Base-by-base conservation (phyloP, 2,113 vertebrate genomes). In the Nannospalax galili region DNA sequence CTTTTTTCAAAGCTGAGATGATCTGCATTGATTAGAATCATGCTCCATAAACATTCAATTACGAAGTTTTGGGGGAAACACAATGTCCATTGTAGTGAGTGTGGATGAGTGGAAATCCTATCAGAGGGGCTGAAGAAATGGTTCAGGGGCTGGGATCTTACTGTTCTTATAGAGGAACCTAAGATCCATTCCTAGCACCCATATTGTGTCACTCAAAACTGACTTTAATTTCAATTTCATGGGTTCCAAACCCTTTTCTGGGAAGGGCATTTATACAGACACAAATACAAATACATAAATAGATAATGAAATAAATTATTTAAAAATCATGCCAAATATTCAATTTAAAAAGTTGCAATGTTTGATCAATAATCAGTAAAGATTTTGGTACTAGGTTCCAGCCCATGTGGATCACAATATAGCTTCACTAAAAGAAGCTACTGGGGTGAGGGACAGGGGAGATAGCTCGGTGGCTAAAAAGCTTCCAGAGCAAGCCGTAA, bases 1-100 rank as follows among this genome's bases (percentile, higher is more conserved):
- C 22, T 3, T 9, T 65, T 65, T 85, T 88, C 15, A 56, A 75
- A 91, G 52, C 48, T 69, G 45, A 56, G 60, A 52, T 93, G 24
- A 69, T 40, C 48, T 91, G 75, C 7, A 67, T 52, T 91, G 0
- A 35, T 93, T 91, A 78, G 62, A 88, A 48, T 75, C 30, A 80
- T 48, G 80, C 3, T 75, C 24, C 45, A 60, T 16, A 48, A 74
- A 87, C 82, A 94, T 28, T 77, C 37, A 93, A 37, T 40, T 58
- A 85, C 16, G 14, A 15, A 28, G 15, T 24, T 40, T 4, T 17
- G 60, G 35, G 9, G 16, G 10, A 78, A 86, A 5, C 6, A 40
- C 8, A 14, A 17, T 64, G 1, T 52, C 58, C 20, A 40, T 62
- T 1, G 42, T 11, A 64, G 24, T 78, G 70, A 90, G 26, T n/a